These are phyloP conservation scores for Brachionus angularis DNA, from an alignment of 1,140 invertebrate species.

Conservation along the genomic window DNA sequence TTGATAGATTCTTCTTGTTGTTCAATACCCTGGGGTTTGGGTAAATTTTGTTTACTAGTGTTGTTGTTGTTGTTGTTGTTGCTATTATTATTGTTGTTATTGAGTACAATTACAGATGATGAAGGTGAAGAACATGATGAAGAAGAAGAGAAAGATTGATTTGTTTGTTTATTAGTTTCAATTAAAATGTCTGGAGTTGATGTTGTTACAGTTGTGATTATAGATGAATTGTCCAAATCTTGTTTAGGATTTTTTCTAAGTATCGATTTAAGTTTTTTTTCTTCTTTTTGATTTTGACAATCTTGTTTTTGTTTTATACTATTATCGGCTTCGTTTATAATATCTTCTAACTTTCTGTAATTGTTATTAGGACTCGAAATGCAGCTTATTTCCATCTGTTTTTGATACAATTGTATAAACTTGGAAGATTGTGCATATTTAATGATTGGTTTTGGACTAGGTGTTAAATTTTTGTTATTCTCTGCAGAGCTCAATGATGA, in stretches of 20 bases:
- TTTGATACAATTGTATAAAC: slow-evolving; percentile 26
- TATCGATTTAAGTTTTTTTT: slow-evolving; percentile 33
- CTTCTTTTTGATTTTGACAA: background rate
- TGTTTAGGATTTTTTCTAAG: slow-evolving; percentile 1
- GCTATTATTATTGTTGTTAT: background rate
- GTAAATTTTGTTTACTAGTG: background rate
- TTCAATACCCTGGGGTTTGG: too few species aligned
- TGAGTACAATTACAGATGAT: slow-evolving; percentile 8
- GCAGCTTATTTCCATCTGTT: slow-evolving; percentile 28
- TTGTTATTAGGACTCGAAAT: too few species aligned
- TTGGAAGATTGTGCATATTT: background rate
- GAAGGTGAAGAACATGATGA: slow-evolving; percentile 8
- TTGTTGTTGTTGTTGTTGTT: background rate
- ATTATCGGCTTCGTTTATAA: slow-evolving; percentile 36
- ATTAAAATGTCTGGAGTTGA: background rate
- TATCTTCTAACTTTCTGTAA: slow-evolving; percentile 35
- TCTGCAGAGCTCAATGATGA: background rate
- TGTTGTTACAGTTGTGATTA: background rate
- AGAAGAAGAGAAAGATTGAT: slow-evolving; percentile 23
- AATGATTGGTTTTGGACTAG: too few species aligned
- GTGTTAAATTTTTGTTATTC: background rate
- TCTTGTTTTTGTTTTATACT: background rate
- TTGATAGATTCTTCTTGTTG: too few species aligned
- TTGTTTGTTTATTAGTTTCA: background rate
- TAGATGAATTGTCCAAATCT: background rate